Evolutionary conservation across 2,888 invertebrate species (phyloP), one percentile per base, ranked within the genome.

Genomic region (Tetramorium bicarinatum): DNA sequence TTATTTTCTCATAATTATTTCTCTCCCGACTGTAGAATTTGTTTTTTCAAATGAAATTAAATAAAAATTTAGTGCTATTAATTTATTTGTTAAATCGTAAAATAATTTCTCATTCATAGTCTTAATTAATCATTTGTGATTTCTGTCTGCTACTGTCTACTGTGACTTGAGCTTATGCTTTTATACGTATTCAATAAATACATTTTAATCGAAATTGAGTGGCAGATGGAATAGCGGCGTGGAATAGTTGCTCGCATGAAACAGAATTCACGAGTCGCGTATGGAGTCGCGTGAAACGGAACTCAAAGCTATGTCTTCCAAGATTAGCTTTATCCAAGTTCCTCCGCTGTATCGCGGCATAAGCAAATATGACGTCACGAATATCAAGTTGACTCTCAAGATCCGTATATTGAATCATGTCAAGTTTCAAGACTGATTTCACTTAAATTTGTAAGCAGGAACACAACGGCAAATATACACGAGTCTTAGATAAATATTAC

Each of bases 321-420:
- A 61, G 38, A 79, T 79, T 79, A 71, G 59, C 34, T 59, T 71
- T 71, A 59, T 71, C 71, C 47, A 34, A 71, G 56, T 79, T 71
- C 34, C 71, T 59, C 9, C 4, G 13, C 21, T 47, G 25, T 71
- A 47, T 71, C 69, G n/a, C 34, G 34, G 13, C 25, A 25, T 44
- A 44, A 66, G 38, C 41, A 66, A 66, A 66, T 76, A 76, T 56
- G 15, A 34, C 69, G 15, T 67, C 56, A 56, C 34, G 49, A 71
- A 71, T 71, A 71, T 80, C 25, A 47, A 59, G 49, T 71, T 47
- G 47, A 34, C 34, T 59, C 59, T 71, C 29, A 38, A 71, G 47
- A 38, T 34, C 34, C 13, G 13, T n/a, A 4, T 54, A 66, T 54
- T 29, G 29, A 67, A 67, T 67, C 25, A 54, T 29, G 54, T 77